Evolutionary conservation across 2,113 vertebrate species (phyloP), one percentile per base, ranked within the genome.

Genomic region (Montifringilla adamsi): DNA sequence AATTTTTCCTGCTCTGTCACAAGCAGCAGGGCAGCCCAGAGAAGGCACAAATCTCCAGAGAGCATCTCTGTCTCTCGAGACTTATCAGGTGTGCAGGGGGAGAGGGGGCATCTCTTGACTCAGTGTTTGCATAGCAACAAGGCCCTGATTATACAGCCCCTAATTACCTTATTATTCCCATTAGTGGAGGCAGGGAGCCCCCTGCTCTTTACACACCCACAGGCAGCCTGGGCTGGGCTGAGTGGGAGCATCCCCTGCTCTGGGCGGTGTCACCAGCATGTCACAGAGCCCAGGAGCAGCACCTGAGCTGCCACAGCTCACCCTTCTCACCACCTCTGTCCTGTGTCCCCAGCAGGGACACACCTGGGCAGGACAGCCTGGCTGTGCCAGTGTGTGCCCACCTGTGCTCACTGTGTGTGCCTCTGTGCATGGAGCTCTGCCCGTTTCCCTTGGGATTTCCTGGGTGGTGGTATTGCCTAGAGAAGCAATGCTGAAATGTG

Each of bases 101-200:
- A 62, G 14, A 50, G 4, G 6, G 83, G 75, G 60, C 73, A 77
- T 27, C 69, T 84, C 83, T 20, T 62, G 52, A 27, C 80, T 90
- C 76, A 18, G 35, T 22, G 44, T 72, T 94, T 77, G 77, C 92
- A 83, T 73, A 85, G 94, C 90, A 96, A 87, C 91, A 44, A 60
- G 87, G 53, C 66, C 59, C 47, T 95, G 67, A 90, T 87, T 60
- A 84, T 10, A 12, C 69, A 94, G 89, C 73, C 84, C 64, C 84
- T 95, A 94, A 95, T 97, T 94, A 96, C 24, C 60, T 80, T 30
- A 70, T 88, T 92, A 80, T 67, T 88, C 43, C 86, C 64, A 90
- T 88, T 93, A 92, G 72, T 21, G 0, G 4, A 77, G 76, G 59
- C 2, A 2, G 64, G 69, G 35, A 92, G 12, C 58, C 63, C 92